Evolutionary conservation across 2,113 vertebrate genomes (phyloP), one percentile per base, ranked within the genome.

Genomic region (Tinamus guttatus): DNA sequence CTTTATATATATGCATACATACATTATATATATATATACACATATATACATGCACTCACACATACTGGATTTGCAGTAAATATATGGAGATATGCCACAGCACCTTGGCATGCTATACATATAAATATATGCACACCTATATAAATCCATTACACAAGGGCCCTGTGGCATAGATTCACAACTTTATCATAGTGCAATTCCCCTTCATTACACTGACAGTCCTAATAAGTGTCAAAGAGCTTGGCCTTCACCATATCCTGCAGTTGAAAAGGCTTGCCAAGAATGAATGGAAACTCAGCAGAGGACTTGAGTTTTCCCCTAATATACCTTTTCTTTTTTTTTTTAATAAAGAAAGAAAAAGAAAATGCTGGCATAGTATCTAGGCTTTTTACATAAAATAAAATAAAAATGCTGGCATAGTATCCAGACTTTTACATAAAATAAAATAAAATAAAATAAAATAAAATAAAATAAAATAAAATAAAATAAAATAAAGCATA

Each of bases 241-340:
- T 96, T 95, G 91, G 93, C 76, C 82, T 85, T 87, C 22, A 5
- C 56, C 67, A 71, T 87, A 87, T 87, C 77, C 95, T 95, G 52
- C 96, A 97, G 94, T 94, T 97, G 93, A 96, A 96, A 96, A 85
- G 79, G 34, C 86, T 97, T 97, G 97, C 96, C 97, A 98, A 95
- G 81, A 76, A 93, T 88, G 91, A 96, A 87, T 84, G 85, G 92
- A 95, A 95, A 95, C 74, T 90, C 64, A 81, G 86, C 74, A 95
- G 64, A 91, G 70, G 84, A 89, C 58, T 94, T 96, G 64, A 71
- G 89, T 97, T 97, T 96, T 95, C 69, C 52, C 85, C 68, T 87
- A 80, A 52, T 82, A 82, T 78, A 95, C 43, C 43, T 43, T 43
- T 41, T 41, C 43, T 18, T 45, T 45, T 45, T 62, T 94, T 62